Base-by-base conservation (phyloP, 2,888 invertebrate genomes). In the Pollenia angustigena region DNA sequence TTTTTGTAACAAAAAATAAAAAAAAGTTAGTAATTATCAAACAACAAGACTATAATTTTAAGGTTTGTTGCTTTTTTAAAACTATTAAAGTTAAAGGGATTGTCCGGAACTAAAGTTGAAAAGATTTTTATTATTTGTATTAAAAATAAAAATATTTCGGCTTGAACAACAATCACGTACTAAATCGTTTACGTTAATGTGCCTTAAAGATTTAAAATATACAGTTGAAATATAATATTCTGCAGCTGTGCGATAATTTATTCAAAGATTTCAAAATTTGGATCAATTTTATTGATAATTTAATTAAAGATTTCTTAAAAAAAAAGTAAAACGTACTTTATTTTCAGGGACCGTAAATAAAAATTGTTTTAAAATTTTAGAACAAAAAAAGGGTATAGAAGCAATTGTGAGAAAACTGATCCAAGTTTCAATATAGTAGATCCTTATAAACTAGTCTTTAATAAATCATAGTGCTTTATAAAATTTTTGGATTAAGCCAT, bases 51-150 rank as follows among this genome's bases (percentile, higher is more conserved):
- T 54, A 69, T 54, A 46, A 72, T 58, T 79, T 72, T 72, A 60
- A 78, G 72, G 52, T 66, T 66, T 58, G 56, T 64, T 58, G 48
- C 14, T 58, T 32, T 72, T 58, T 54, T 23, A 46, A 79, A 78
- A 72, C 66, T 58, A 72, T 72, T 64, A 50, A 78, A 78, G 42
- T 64, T 48, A 42, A 76, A 62, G 60, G 46, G 60, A 54, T 76
- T 74, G 75, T 64, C 44, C 68, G 56, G 32, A 81, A 81, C 58
- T 40, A 74, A 75, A 32, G 44, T 64, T 64, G 46, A 54, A 64
- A 10, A 62, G 9, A 18, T 66, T 58, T 12, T 44, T 18, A 23
- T 60, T 72, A 8, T 56, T 48, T 48, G n/a, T 48, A 10, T 40
- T 72, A 9, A 42, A 42, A 69, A 16, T 44, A 16, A 44, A 16